phyloP scores from a whole-genome alignment of 1,140 invertebrate species.

The Pseudomyrmex flavicornis region DNA sequence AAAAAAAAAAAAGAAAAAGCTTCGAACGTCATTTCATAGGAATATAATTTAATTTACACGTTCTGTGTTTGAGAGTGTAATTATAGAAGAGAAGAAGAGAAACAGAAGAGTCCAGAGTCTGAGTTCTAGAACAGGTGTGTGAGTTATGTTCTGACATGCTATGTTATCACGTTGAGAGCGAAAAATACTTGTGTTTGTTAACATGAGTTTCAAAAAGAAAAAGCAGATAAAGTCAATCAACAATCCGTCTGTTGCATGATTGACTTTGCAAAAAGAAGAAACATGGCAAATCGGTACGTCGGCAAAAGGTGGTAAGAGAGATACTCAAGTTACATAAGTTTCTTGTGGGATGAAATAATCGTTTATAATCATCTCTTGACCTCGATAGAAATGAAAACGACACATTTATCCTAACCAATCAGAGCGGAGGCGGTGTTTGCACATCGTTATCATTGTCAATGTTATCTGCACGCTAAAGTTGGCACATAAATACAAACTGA shows the following conservation, averaged over 20 bases:
- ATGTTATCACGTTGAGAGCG: too few species aligned
- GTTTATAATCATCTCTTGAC: constrained; percentile 1
- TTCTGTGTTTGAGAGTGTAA: not conserved
- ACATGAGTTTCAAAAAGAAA: too few species aligned
- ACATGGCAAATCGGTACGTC: not conserved
- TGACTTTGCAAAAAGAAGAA: not conserved
- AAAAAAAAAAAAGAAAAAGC: not conserved
- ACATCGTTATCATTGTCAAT: constrained; percentile 9
- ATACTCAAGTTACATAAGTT: not conserved
- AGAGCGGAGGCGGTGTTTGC: not conserved
- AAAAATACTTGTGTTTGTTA: too few species aligned
- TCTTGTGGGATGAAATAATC: not conserved
- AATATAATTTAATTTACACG: constrained; percentile 12
- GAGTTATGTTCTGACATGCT: too few species aligned
- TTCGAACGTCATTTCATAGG: not conserved
- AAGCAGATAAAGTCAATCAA: too few species aligned
- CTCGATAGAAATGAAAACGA: constrained; percentile 29
- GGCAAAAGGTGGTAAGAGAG: not conserved
- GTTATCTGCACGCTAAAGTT: not conserved
- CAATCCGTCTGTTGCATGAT: not conserved
- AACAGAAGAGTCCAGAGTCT: too few species aligned
- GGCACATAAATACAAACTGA: not conserved
- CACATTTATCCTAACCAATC: not conserved
- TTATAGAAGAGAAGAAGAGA: too few species aligned
- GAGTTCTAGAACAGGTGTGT: too few species aligned